Base-by-base conservation (phyloP, 2,888 invertebrate genomes). In the Nowickia ferox region DNA sequence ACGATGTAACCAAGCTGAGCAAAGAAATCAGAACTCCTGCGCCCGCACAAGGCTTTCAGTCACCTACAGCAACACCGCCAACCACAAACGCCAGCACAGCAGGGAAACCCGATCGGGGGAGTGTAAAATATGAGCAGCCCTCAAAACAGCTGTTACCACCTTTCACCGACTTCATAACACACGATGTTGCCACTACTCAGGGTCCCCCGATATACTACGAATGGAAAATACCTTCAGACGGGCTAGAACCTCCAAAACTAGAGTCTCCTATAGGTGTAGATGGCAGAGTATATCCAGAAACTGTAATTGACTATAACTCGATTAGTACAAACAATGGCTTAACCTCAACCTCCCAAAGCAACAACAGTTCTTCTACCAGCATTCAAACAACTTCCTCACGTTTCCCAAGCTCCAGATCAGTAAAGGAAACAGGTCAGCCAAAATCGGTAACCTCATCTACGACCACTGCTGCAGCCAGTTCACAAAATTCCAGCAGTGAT, bases 131-230 rank as follows among this genome's bases (percentile, higher is more conserved):
- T 40, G 48, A 87, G 0, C 71, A 88, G 51, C 93, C 93, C 0
- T 88, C 90, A 5, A 90, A 89, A 42, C 93, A 93, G 13, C 89
- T 95, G 0, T 87, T 94, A n/a, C 95, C 95, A 0, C 95, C 95
- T 0, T 94, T 94, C 86, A 90, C 90, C 1, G 93, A 94, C 17
- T 93, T 93, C 80, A 90, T 94, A 1, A 92, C 93, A 5, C 91
- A 93, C 66, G 93, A 92, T 74, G 90, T 90, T 55, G 92, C 93
- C 61, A 94, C 95, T 1, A 95, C 95, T 0, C 94, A 94, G 89
- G 95, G 95, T 1, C 95, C 95, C 0, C 95, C 95, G 0, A 94
- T 95, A 71, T 95, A 95, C 88, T 95, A 94, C 87, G 95, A 95
- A 90, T 95, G 95, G 95, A 95, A 95, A 90, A 94, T 94, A 1